These are phyloP conservation scores for Drosophila histrio DNA, from an alignment of 2,888 invertebrate species.

Conservation along the genomic window DNA sequence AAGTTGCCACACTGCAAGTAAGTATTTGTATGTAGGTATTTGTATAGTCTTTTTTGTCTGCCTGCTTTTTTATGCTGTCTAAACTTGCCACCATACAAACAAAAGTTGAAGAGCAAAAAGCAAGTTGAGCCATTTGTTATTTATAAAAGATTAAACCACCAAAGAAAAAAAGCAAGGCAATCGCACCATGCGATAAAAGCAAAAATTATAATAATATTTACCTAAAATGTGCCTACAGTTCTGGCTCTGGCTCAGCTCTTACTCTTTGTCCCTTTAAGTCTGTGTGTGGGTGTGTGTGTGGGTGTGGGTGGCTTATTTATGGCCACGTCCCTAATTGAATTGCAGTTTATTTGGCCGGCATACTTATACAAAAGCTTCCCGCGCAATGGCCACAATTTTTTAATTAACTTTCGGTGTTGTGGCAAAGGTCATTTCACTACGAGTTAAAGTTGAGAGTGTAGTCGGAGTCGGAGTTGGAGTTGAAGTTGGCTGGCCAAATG, in stretches of 20 bases:
- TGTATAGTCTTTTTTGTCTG: conserved; percentile 25
- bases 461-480: neutral
- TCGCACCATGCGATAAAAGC: conserved; percentile 13
- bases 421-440: conserved; percentile 51
- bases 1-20: conserved; percentile 53
- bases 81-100: conserved; percentile 2
- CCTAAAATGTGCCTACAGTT: conserved; percentile 65
- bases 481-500: conserved; percentile 48
- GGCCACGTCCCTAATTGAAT: conserved; percentile 74
- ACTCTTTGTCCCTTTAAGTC: neutral
- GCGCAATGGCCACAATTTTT: conserved; percentile 72
- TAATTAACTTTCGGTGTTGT: conserved; percentile 68
- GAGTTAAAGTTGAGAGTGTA: neutral
- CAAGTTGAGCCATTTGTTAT: conserved; percentile 75
- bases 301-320: conserved; percentile 71
- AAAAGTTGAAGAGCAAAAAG: conserved; percentile 28
- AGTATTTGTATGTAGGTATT: conserved; percentile 49
- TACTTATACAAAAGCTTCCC: conserved; percentile 62
- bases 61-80: conserved; percentile 6
- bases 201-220: conserved; percentile 77
- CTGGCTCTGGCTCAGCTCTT: neutral
- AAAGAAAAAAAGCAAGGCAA: conserved; percentile 54
- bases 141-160: conserved; percentile 64
- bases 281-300: conserved; percentile 17
- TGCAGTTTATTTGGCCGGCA: conserved; percentile 73